These are phyloP conservation scores for Acleris emargana DNA, from an alignment of 2,888 invertebrate species.

Conservation along the genomic window DNA sequence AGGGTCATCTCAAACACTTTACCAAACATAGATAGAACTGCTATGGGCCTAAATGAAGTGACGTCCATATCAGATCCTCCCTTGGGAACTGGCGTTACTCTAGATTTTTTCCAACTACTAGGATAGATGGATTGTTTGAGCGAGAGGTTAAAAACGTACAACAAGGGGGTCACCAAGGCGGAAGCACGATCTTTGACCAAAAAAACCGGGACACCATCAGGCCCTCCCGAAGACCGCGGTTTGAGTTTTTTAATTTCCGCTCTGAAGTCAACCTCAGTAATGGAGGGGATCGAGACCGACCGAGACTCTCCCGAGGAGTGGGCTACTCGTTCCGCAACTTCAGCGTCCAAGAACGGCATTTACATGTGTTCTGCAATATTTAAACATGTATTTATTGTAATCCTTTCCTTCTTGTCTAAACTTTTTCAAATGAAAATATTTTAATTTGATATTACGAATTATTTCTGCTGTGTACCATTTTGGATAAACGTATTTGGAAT, in stretches of 20 bases:
- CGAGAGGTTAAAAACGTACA: no score
- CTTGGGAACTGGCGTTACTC: no score
- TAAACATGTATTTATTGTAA: no score
- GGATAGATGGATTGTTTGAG: no score
- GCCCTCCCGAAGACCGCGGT: background rate
- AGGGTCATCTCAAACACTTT: no score
- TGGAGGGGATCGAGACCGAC: background rate
- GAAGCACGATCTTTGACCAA: background rate
- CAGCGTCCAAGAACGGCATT: background rate
- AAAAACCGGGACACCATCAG: constrained; percentile 3
- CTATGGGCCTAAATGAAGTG: no score
- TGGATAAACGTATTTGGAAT: constrained; percentile 9
- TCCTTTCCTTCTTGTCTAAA: constrained; percentile 2
- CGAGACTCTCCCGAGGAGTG: background rate
- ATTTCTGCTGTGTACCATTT: constrained; percentile 10
- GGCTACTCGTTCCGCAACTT: background rate
- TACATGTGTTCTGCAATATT: constrained; percentile 2
- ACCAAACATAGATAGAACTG: no score
- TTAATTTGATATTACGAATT: constrained; percentile 7
- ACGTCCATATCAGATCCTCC: no score
- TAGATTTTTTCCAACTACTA: no score
- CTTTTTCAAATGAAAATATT: constrained; percentile 9
- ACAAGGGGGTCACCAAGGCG: background rate
- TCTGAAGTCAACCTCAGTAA: constrained; percentile 2
- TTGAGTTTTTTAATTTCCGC: background rate